phyloP scores from a whole-genome alignment of 2,888 invertebrate genomes.

The Apomyelois bistriatella region DNA sequence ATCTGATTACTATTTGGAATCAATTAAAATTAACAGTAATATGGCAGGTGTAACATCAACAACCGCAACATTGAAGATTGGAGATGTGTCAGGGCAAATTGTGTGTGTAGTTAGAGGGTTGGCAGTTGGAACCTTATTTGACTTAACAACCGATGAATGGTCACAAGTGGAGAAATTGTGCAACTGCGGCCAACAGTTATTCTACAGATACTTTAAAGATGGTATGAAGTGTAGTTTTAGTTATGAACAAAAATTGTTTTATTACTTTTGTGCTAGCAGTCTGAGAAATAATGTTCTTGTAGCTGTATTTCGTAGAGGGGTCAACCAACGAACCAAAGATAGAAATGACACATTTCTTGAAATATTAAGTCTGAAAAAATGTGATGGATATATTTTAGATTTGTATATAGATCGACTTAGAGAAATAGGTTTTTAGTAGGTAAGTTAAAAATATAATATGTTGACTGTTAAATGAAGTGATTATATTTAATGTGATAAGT shows the following conservation, averaged over 20 bases:
- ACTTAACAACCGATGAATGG: conserved; percentile 56
- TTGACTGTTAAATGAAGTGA: background rate
- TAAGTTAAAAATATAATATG: conserved; percentile 14
- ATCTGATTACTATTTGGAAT: conserved; percentile 63
- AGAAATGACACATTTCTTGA: conserved; percentile 57
- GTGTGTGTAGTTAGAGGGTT: conserved; percentile 58
- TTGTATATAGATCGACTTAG: conserved; percentile 46
- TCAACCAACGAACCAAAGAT: conserved; percentile 57
- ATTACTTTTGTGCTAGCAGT: conserved; percentile 61
- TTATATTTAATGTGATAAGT: too few species aligned
- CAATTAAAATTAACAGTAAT: conserved; percentile 58
- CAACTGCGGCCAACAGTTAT: conserved; percentile 51
- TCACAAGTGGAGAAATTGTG: conserved; percentile 55
- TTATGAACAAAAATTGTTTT: conserved; percentile 65
- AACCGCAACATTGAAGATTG: conserved; percentile 55
- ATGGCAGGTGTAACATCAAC: conserved; percentile 40
- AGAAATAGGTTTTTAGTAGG: too few species aligned
- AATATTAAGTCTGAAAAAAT: conserved; percentile 49
- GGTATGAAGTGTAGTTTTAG: conserved; percentile 53
- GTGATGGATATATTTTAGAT: conserved; percentile 47
- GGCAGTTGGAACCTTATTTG: conserved; percentile 55
- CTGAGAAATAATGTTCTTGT: conserved; percentile 53
- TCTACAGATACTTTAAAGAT: conserved; percentile 67
- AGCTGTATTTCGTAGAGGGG: conserved; percentile 49
- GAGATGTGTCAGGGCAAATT: conserved; percentile 58